Conservation (phyloP, 2,888 invertebrate species). For the Malachius bipustulatus region DNA sequence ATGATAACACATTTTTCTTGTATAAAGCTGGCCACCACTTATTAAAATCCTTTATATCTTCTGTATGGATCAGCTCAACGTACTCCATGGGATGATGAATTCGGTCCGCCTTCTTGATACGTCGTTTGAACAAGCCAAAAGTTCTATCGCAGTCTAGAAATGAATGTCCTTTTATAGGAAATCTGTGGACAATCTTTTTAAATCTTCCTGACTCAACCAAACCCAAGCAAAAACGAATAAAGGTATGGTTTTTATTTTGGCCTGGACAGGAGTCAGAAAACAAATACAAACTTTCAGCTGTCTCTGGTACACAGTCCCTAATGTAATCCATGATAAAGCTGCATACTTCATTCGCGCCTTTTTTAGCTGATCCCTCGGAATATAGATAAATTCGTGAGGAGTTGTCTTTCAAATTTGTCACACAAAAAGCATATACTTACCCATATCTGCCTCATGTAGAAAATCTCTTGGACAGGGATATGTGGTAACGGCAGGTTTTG, state of each 20-base stretch:
- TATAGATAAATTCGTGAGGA: neutral
- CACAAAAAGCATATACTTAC: constrained; percentile 13
- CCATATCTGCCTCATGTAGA: constrained; percentile 17
- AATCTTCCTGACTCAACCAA: neutral
- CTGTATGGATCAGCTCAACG: neutral
- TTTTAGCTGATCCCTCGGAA: neutral
- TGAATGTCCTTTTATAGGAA: too few relatives aligned
- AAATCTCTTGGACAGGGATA: constrained; percentile 18
- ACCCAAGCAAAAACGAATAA: neutral
- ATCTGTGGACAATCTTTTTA: neutral
- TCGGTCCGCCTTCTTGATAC: neutral
- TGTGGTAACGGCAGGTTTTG: constrained; percentile 16
- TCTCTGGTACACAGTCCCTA: neutral
- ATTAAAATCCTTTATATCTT: neutral
- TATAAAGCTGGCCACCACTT: neutral
- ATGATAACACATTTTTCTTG: neutral
- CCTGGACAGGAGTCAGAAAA: neutral
- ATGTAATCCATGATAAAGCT: neutral
- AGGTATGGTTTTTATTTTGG: neutral
- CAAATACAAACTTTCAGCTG: neutral
- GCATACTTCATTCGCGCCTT: constrained; percentile 1
- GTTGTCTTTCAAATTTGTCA: constrained; percentile 11
- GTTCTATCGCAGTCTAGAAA: neutral
- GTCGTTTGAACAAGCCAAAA: neutral
- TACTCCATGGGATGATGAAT: neutral